Evolutionary conservation across 53 echinoderm and acorn worm species (phyloP), one percentile per base, ranked within the genome.

Genomic region (Luidia sarsii): DNA sequence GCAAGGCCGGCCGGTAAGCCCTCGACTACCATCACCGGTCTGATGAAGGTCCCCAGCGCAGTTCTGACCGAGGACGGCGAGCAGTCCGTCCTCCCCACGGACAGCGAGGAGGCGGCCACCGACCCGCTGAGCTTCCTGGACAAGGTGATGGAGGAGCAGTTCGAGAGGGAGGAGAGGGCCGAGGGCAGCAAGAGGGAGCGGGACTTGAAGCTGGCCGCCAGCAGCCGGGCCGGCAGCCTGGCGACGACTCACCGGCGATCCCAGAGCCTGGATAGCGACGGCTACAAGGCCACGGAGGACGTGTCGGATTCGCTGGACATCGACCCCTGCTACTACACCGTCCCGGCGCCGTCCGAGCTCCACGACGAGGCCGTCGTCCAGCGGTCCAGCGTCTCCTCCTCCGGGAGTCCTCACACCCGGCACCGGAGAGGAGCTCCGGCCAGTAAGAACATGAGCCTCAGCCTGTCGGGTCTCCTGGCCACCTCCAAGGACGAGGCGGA

Each of bases 91-190:
- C 41, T 95, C 49, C 89, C 92, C 11, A 50, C 57, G 19, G 90
- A 92, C 41, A 80, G 80, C n/a, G 73, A 83, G 53, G 89, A 89
- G 32, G 93, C 91, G 28, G 74, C 75, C n/a, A 86, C 85, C 10
- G 96, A 95, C 79, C 96, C 96, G 29, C 57, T 95, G 57, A 95
- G 83, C 57, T 90, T 95, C 81, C 51, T 92, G 13, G 89, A 84
- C 63, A 93, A 93, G 39, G 59, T 92, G 15, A 88, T 92, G 80
- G 96, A 92, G 61, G 90, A 92, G 48, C 85, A 92, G 61, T 81
- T 71, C 4, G 82, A 64, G n/a, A 57, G 70, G 32, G 72, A 80
- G 21, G 82, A 86, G 39, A 75, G 75, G 30, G 72, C 82, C 19
- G 67, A 67, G 21, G 39, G 18, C 23, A 35, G 30, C 34, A 49